Evolutionary conservation across 2,888 invertebrate species (phyloP).

Genomic region (Lymantria monacha): DNA sequence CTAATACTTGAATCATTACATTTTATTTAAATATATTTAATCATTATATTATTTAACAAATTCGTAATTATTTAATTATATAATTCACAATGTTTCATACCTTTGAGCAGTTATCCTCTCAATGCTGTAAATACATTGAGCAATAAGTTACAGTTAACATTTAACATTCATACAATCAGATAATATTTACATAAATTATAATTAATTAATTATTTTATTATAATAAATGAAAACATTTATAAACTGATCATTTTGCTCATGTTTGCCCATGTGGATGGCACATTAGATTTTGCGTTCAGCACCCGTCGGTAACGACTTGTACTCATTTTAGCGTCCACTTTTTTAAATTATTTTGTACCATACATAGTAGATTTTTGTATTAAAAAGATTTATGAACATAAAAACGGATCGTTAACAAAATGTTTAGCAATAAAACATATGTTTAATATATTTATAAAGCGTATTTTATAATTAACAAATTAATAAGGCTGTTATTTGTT

Average conservation of each 20-base stretch:
- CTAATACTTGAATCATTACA: slow-evolving; percentile 20
- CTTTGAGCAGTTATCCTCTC: neutral
- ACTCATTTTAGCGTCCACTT: slow-evolving; percentile 20
- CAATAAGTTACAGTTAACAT: neutral
- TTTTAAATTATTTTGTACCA: slow-evolving; percentile 72
- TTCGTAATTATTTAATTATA: neutral
- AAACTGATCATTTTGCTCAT: slow-evolving; percentile 27
- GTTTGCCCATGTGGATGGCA: slow-evolving; percentile 71
- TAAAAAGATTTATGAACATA: slow-evolving; percentile 7
- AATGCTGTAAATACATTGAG: neutral
- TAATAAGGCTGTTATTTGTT: neutral
- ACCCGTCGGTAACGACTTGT: slow-evolving; percentile 21
- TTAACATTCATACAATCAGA: neutral
- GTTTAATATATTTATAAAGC: neutral
- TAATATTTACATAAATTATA: neutral
- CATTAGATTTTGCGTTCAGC: slow-evolving; percentile 48
- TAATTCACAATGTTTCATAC: too few species aligned
- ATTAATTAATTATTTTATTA: neutral
- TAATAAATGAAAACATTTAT: slow-evolving; percentile 16
- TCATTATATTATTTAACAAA: slow-evolving; percentile 4
- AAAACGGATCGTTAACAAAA: slow-evolving; percentile 4
- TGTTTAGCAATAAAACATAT: neutral
- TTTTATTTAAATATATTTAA: neutral
- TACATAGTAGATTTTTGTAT: slow-evolving; percentile 37
- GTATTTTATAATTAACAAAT: neutral